Conservation (phyloP, 1,140 invertebrate genomes). For the Limonius californicus region DNA sequence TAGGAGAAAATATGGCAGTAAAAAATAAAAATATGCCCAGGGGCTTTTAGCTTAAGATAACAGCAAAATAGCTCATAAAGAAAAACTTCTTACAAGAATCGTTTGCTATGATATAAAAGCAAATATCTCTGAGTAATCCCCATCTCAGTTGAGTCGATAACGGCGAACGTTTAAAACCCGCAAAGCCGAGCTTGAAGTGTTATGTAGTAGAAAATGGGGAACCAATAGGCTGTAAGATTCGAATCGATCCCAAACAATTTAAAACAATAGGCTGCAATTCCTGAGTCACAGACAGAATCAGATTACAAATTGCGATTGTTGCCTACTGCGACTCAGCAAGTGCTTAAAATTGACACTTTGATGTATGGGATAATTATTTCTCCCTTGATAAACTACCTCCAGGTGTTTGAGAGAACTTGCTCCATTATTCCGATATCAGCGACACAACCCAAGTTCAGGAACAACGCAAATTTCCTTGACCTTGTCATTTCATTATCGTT, state of each 20-base stretch:
- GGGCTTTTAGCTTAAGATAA: not conserved
- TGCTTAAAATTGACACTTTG: not conserved
- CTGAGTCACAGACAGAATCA: slow-evolving; percentile 1
- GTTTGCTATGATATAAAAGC: not conserved
- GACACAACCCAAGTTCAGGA: not conserved
- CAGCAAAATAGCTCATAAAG: not conserved
- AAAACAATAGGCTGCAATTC: slow-evolving; percentile 17
- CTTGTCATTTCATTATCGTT: not conserved
- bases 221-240: slow-evolving; percentile 24
- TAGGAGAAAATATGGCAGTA: not conserved
- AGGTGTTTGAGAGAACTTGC: not conserved
- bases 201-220: slow-evolving; percentile 24
- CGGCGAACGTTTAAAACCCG: slow-evolving; percentile 22
- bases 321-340: not conserved
- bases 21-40: not conserved
- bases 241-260: slow-evolving; percentile 23
- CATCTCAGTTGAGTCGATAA: slow-evolving; percentile 18
- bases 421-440: not conserved
- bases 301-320: not conserved
- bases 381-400: not conserved
- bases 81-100: not conserved
- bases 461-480: not conserved
- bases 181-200: slow-evolving; percentile 19
- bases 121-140: not conserved
- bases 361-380: not conserved